Conservation (phyloP, 2,113 vertebrate species). For the Stictonetta naevosa region DNA sequence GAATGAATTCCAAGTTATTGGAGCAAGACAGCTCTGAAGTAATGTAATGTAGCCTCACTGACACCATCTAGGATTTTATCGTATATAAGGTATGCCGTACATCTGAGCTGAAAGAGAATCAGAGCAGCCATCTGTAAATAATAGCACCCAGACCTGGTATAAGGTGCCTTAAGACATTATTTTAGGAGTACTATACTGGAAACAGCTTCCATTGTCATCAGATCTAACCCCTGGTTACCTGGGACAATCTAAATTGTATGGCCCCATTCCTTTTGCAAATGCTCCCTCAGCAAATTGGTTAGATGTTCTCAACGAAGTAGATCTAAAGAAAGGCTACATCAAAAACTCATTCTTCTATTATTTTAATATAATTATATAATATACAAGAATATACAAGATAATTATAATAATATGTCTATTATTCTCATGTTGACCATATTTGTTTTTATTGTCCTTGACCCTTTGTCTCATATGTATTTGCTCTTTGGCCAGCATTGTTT, state of each 20-base stretch:
- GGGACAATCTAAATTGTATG: neutral
- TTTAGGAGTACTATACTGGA: neutral
- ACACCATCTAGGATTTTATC: neutral
- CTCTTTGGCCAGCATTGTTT: neutral
- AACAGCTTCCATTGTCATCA: neutral
- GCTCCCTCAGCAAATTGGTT: neutral
- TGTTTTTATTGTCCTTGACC: neutral
- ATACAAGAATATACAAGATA: too few relatives aligned
- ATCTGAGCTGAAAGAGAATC: neutral
- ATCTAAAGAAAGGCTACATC: neutral
- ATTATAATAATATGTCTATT: neutral
- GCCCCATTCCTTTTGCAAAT: neutral
- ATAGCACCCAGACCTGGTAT: neutral
- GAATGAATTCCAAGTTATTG: slow-evolving; percentile 26
- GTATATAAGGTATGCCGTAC: neutral
- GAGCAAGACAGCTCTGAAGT: neutral
- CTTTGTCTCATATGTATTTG: neutral
- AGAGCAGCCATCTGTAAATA: slow-evolving; percentile 3
- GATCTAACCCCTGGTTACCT: neutral
- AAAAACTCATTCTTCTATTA: neutral
- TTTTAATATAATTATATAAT: neutral
- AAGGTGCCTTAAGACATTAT: neutral
- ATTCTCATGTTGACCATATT: neutral
- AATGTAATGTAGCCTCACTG: neutral
- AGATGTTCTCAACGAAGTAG: neutral